These are phyloP conservation scores for Drosophila parthenogenetica DNA, from an alignment of 2,888 invertebrate species.

Conservation along the genomic window DNA sequence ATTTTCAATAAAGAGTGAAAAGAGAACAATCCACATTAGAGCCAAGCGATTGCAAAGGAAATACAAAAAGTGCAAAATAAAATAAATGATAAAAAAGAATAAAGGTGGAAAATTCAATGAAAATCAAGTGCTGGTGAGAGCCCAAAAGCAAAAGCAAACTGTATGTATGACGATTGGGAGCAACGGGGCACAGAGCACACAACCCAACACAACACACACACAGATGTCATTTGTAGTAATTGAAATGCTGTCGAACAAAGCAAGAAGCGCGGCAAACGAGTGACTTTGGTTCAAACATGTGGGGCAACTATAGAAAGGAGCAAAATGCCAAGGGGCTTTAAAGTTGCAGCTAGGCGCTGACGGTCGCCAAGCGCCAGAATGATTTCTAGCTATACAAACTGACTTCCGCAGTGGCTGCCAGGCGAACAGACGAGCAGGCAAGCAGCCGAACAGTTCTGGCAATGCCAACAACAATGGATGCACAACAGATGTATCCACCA, in stretches of 20 bases:
- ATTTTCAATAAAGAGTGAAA: slow-evolving; percentile 41
- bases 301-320: slow-evolving; percentile 11
- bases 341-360: slow-evolving; percentile 30
- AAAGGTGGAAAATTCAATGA: slow-evolving; percentile 68
- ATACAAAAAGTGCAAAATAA: slow-evolving; percentile 12
- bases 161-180: slow-evolving; percentile 14
- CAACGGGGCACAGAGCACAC: slow-evolving; percentile 6
- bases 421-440: slow-evolving; percentile 10
- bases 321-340: slow-evolving; percentile 18
- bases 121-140: slow-evolving; percentile 54
- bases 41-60: slow-evolving; percentile 23
- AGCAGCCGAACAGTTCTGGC: neutral
- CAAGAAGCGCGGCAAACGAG: slow-evolving; percentile 45
- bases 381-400: slow-evolving; percentile 72
- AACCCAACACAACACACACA: slow-evolving; percentile 31
- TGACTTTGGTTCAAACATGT: neutral
- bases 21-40: slow-evolving; percentile 30
- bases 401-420: slow-evolving; percentile 55
- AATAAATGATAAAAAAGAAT: slow-evolving; percentile 26
- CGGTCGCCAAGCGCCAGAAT: slow-evolving; percentile 51
- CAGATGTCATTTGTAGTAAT: slow-evolving; percentile 77
- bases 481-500: slow-evolving; percentile 35
- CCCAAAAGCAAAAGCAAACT: slow-evolving; percentile 20
- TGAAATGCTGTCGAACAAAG: slow-evolving; percentile 74
- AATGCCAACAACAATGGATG: slow-evolving; percentile 16